These are phyloP conservation scores for Tuberolachnus salignus DNA, from an alignment of 2,888 invertebrate species.

Conservation along the genomic window DNA sequence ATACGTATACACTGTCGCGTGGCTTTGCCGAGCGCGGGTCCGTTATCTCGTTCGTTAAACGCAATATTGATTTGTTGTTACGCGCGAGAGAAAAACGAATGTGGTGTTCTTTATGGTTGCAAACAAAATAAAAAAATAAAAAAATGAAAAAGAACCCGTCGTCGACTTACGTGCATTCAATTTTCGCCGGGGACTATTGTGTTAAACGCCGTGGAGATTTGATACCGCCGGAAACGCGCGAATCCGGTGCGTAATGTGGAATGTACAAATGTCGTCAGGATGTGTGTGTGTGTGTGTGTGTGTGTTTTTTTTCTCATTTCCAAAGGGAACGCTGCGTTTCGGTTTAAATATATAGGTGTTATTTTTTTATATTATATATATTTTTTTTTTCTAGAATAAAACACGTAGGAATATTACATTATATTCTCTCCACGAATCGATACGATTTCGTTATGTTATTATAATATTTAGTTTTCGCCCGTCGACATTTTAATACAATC, in stretches of 20 bases:
- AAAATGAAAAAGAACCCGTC: not conserved
- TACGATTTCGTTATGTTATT: no score
- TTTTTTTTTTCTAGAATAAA: no score
- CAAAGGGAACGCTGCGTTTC: not conserved
- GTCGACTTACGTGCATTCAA: constrained; percentile 7
- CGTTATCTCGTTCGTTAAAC: constrained; percentile 40
- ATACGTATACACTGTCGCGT: not conserved
- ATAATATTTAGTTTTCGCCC: no score
- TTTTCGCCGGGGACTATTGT: constrained; percentile 23
- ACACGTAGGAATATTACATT: no score
- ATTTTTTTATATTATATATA: no score
- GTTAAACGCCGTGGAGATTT: constrained; percentile 46
- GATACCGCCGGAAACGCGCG: constrained; percentile 41
- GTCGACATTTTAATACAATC: no score
- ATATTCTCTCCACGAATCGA: no score
- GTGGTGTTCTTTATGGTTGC: constrained; percentile 13
- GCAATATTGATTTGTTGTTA: constrained; percentile 47
- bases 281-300: no score
- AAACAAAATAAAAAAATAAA: not conserved
- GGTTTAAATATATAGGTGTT: no score
- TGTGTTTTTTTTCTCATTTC: constrained; percentile 18
- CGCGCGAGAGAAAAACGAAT: not conserved
- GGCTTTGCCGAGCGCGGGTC: constrained; percentile 31
- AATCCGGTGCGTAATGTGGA: constrained; percentile 40
- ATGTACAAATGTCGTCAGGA: constrained; percentile 43